These are phyloP conservation scores for Astropecten irregularis DNA, from an alignment of 53 echinoderm and acorn worm species.

Conservation along the genomic window DNA sequence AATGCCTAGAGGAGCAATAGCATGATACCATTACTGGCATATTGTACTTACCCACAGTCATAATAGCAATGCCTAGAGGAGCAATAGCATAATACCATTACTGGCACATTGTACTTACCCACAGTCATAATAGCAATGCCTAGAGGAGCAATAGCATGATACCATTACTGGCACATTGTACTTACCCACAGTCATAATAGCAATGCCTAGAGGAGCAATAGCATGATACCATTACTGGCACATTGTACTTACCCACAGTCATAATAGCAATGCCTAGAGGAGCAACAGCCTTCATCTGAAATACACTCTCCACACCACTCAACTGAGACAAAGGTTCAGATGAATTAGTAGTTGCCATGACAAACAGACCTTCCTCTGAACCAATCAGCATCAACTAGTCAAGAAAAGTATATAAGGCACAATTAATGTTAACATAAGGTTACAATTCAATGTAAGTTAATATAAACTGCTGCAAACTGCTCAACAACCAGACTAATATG, in stretches of 20 bases:
- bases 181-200: background rate
- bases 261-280: slow-evolving; percentile 78
- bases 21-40: background rate
- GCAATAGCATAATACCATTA: background rate
- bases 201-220: background rate
- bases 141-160: background rate
- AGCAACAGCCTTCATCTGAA: slow-evolving; percentile 87
- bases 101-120: background rate
- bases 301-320: slow-evolving; percentile 81
- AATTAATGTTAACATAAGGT: too few species aligned
- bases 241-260: slow-evolving; percentile 88
- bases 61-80: background rate
- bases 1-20: background rate
- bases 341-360: slow-evolving; percentile 68
- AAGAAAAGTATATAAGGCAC: background rate
- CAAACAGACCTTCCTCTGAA: slow-evolving; percentile 90
- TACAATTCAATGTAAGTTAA: too few species aligned
- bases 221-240: too few species aligned
- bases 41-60: background rate
- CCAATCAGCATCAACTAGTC: slow-evolving; percentile 88
- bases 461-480: too few species aligned
- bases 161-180: background rate
- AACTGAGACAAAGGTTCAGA: slow-evolving; percentile 73
- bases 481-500: too few species aligned
- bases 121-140: background rate